Conservation (phyloP, 2,797 vertebrate genomes). For the Tokudaia muenninki region DNA sequence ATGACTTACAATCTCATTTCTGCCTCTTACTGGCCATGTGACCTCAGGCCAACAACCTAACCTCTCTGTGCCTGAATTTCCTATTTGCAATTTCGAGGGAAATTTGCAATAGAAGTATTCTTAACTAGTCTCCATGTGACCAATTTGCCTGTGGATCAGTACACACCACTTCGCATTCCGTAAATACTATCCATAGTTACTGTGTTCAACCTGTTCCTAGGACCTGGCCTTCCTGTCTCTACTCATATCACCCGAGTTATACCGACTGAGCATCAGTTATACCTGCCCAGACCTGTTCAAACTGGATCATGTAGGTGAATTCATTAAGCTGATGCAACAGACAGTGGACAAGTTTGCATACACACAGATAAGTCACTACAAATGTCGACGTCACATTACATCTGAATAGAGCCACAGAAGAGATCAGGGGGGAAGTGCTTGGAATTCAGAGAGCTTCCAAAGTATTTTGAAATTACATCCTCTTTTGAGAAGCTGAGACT, state of each 20-base stretch:
- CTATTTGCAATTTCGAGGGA: not conserved
- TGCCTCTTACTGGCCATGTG: not conserved
- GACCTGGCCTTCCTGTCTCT: not conserved
- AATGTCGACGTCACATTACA: conserved; percentile 21
- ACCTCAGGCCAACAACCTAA: not conserved
- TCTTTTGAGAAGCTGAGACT: conserved; percentile 11
- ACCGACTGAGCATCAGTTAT: not conserved
- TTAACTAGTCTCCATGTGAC: not conserved
- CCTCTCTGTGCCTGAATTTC: not conserved
- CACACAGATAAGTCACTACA: not conserved
- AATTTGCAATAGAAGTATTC: not conserved
- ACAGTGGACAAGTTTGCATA: not conserved
- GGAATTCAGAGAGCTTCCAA: not conserved
- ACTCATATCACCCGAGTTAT: not conserved
- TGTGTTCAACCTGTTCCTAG: not conserved
- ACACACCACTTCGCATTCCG: not conserved
- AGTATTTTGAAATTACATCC: not conserved
- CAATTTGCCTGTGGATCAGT: not conserved
- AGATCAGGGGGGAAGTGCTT: not conserved
- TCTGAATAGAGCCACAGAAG: not conserved
- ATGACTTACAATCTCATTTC: not conserved
- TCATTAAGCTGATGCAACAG: not conserved
- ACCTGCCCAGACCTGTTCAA: not conserved
- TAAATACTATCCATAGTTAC: not conserved
- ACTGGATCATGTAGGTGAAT: not conserved